Base-by-base conservation (phyloP, 2,888 invertebrate species). In the Barypeithes pellucidus region DNA sequence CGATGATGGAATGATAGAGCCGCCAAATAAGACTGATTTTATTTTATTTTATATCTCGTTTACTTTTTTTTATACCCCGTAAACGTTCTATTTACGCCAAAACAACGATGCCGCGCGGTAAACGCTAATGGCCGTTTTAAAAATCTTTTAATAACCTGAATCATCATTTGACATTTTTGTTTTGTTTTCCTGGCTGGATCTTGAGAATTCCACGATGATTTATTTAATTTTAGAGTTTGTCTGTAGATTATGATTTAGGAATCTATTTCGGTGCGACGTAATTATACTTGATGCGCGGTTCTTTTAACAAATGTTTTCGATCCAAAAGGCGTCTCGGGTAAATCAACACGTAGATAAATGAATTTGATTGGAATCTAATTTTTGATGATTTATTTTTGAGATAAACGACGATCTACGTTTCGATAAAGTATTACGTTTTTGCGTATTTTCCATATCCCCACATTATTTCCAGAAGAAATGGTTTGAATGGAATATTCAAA, bases 301-400 rank as follows among this genome's bases (percentile, higher is more conserved):
- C 75, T 73, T 72, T 75, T 78, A 81, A 82, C 82, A 82, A 82
- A 82, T 82, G 82, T 80, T 80, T 80, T 79, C 80, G 76, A 82
- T 82, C 80, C 77, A 71, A 78, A 29, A 63, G 75, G 76, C 33
- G 65, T 50, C 65, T 22, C 39, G 20, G 14, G n/a, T 22, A 65
- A 24, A 57, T 57, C 33, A 57, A 57, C 54, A 57, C 29, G n/a
- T n/a, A n/a, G n/a, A 52, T 50, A 2, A 50, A 50, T 36, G 16
- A 18, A 11, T 33, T 57, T 14, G 54, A 57, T 33, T 57, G 8
- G 33, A 12, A 8, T 22, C 1, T 22, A 24, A 50, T 50, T 50
- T 50, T 24, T 50, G 7, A n/a, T 24, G 24, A 36, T 57, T 50
- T 33, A 33, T 29, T 57, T 33, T 57, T 36, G 8, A 18, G 3